phyloP scores from a whole-genome alignment of 2,797 vertebrate species.

The Glossophaga mutica region DNA sequence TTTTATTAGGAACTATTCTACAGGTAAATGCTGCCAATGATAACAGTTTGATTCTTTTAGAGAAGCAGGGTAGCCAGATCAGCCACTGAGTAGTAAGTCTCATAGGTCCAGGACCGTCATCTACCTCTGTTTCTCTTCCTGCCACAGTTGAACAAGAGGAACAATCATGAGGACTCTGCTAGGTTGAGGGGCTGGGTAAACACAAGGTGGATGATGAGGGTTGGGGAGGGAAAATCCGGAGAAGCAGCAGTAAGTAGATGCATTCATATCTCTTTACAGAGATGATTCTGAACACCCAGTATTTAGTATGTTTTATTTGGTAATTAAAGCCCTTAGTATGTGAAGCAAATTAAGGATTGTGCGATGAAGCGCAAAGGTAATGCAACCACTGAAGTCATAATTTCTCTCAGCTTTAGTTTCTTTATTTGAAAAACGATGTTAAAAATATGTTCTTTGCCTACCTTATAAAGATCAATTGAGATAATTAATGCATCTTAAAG shows the following conservation, averaged over 20 bases:
- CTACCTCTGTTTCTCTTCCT: not conserved
- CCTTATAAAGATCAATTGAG: not conserved
- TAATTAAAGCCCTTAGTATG: not conserved
- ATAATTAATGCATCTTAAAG: not conserved
- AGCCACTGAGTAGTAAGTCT: not conserved
- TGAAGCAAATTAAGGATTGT: not conserved
- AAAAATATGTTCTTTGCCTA: not conserved
- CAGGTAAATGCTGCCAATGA: not conserved
- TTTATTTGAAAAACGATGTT: constrained; percentile 11
- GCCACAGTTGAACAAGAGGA: not conserved
- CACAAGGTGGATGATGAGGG: not conserved
- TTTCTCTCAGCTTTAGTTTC: not conserved
- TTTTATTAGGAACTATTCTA: not conserved
- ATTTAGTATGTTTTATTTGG: not conserved
- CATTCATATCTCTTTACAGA: not conserved
- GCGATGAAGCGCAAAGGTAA: not conserved
- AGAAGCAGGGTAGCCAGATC: not conserved
- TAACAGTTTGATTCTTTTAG: not conserved
- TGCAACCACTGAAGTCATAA: not conserved
- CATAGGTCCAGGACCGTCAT: not conserved
- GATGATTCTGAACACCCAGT: not conserved
- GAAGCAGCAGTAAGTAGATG: not conserved
- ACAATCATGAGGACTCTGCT: not conserved
- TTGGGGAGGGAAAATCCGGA: not conserved
- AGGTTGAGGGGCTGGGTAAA: not conserved